A percentile compares a stretch with the other conserved stretches of the same genome.
phyloP scores from a whole-genome alignment of 2,113 vertebrate species.

The Xiphophorus couchianus region DNA sequence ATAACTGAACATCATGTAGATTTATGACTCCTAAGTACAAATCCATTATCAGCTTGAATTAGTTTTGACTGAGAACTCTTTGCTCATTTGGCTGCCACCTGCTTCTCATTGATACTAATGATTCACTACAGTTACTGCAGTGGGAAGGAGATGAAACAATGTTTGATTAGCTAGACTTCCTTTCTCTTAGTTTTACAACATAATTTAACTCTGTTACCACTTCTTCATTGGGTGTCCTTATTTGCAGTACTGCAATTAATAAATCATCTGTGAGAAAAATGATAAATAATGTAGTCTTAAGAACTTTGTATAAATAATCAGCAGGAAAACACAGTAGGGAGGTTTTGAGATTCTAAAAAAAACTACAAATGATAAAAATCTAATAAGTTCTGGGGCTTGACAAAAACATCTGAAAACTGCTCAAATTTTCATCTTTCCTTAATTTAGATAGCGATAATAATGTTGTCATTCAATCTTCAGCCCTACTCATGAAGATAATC shows the following conservation, averaged over 20 bases:
- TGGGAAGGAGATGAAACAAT: slow-evolving; percentile 3
- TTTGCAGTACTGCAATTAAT: slow-evolving; percentile 42
- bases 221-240: slow-evolving; percentile 40
- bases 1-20: slow-evolving; percentile 43
- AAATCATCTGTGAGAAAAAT: slow-evolving; percentile 48
- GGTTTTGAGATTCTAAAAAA: slow-evolving; percentile 26
- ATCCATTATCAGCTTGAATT: slow-evolving; percentile 34
- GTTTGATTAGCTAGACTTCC: slow-evolving; percentile 26
- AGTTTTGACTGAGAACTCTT: slow-evolving; percentile 39
- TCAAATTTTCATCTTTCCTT: slow-evolving; percentile 27
- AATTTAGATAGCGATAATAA: slow-evolving; percentile 15
- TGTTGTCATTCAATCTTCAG: slow-evolving; percentile 1
- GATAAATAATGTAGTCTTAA: slow-evolving; percentile 53
- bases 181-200: slow-evolving; percentile 13
- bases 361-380: slow-evolving; percentile 24
- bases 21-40: slow-evolving; percentile 38
- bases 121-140: slow-evolving; percentile 35
- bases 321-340: slow-evolving; percentile 24
- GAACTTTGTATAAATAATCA: slow-evolving; percentile 37
- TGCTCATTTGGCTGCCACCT: slow-evolving; percentile 60
- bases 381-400: not conserved
- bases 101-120: slow-evolving; percentile 46
- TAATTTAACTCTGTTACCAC: slow-evolving; percentile 29
- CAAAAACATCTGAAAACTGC: slow-evolving; percentile 7
- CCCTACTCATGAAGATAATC: not conserved